phyloP scores from a whole-genome alignment of 2,113 vertebrate species.

The Hymenochirus boettgeri region DNA sequence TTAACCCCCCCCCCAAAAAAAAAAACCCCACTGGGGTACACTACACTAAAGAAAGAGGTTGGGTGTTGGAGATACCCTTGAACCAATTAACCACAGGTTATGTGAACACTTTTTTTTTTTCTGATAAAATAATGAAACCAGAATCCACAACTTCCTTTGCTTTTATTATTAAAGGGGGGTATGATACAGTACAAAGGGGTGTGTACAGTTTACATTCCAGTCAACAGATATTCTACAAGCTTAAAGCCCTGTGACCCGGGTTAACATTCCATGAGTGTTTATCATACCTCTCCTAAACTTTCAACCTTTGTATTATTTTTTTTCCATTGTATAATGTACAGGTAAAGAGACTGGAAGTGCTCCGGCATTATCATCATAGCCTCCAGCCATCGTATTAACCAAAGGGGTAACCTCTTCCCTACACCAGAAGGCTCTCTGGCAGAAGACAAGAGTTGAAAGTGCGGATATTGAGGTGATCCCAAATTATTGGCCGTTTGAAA shows the following conservation, averaged over 20 bases:
- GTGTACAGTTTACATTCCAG: conserved; percentile 19
- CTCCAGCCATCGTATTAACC: background rate
- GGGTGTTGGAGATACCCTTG: too few species aligned
- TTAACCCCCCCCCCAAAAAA: too few species aligned
- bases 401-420: background rate
- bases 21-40: too few species aligned
- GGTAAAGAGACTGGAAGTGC: background rate
- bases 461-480: background rate
- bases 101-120: too few species aligned
- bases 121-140: too few species aligned
- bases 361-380: conserved; percentile 31
- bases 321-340: background rate
- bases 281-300: conserved; percentile 3
- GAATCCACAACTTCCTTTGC: background rate
- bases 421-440: background rate
- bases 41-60: too few species aligned
- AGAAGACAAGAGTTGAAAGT: conserved; percentile 25
- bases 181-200: conserved; percentile 21
- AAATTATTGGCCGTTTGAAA: background rate
- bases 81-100: too few species aligned
- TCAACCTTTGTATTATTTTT: background rate
- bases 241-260: conserved; percentile 1
- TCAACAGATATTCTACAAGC: conserved; percentile 14
- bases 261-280: conserved; percentile 1
- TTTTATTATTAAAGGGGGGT: conserved; percentile 8